These are phyloP conservation scores for Micropterix aruncella DNA, from an alignment of 2,888 invertebrate species.

Conservation along the genomic window DNA sequence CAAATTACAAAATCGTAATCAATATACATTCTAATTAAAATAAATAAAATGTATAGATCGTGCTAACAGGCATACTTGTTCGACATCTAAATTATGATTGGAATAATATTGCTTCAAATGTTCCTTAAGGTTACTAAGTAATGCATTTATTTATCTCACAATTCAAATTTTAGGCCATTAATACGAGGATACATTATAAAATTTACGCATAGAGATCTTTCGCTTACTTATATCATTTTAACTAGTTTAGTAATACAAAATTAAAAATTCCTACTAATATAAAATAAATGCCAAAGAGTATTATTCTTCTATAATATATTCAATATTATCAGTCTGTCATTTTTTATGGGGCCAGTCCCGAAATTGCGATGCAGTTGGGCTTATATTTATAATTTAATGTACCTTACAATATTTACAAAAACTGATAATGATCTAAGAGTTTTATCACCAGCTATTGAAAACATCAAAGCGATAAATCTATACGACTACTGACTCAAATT, in stretches of 20 bases:
- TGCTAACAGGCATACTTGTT: background rate
- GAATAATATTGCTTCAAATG: background rate
- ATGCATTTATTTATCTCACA: background rate
- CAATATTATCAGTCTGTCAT: background rate
- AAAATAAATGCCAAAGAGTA: background rate
- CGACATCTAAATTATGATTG: background rate
- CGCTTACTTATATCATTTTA: no score
- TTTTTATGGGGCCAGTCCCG: background rate
- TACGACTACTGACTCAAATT: no score
- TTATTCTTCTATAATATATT: background rate
- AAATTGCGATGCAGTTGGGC: no score
- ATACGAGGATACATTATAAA: background rate
- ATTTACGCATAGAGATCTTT: background rate
- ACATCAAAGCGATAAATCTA: no score
- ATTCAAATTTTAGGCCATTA: background rate
- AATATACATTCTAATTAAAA: no score
- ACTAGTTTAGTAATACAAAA: background rate
- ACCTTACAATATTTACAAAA: no score
- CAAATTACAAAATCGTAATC: no score
- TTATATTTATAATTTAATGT: no score
- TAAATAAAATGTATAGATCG: no score
- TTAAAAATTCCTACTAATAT: background rate
- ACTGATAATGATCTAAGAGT: no score
- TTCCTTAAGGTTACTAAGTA: background rate
- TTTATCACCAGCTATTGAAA: no score